phyloP scores from a whole-genome alignment of 2,888 invertebrate genomes.

The Dermolepida albohirtum region DNA sequence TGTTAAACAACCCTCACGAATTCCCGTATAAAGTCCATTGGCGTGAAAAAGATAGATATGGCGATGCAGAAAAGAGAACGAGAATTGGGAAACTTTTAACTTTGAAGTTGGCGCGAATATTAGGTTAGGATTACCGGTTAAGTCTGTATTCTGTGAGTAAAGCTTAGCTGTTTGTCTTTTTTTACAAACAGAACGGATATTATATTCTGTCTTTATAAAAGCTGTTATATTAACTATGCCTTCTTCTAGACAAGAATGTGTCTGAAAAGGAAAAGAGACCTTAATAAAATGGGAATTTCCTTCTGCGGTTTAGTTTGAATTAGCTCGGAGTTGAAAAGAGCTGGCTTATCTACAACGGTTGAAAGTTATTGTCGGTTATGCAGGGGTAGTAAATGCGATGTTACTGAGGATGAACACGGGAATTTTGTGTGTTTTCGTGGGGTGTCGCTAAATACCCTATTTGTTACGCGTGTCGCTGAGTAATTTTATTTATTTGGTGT shows the following conservation, averaged over 20 bases:
- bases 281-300: constrained; percentile 37
- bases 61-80: background rate
- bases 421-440: constrained; percentile 60
- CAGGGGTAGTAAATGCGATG: constrained; percentile 40
- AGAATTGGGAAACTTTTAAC: constrained; percentile 47
- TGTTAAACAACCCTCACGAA: constrained; percentile 37
- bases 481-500: constrained; percentile 57
- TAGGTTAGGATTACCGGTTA: constrained; percentile 60
- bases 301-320: constrained; percentile 44
- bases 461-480: constrained; percentile 56
- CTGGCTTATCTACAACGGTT: constrained; percentile 53
- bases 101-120: constrained; percentile 57
- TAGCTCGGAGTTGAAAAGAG: constrained; percentile 38
- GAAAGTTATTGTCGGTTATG: constrained; percentile 48
- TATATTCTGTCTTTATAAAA: background rate
- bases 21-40: background rate
- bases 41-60: background rate
- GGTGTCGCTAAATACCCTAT: constrained; percentile 55
- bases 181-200: background rate
- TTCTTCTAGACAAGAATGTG: constrained; percentile 34
- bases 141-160: constrained; percentile 55
- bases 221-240: constrained; percentile 5
- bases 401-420: constrained; percentile 55
- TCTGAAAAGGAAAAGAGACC: background rate
- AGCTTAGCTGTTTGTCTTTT: background rate